Conservation (phyloP, 2,888 invertebrate species). For the Iphiclides podalirius region DNA sequence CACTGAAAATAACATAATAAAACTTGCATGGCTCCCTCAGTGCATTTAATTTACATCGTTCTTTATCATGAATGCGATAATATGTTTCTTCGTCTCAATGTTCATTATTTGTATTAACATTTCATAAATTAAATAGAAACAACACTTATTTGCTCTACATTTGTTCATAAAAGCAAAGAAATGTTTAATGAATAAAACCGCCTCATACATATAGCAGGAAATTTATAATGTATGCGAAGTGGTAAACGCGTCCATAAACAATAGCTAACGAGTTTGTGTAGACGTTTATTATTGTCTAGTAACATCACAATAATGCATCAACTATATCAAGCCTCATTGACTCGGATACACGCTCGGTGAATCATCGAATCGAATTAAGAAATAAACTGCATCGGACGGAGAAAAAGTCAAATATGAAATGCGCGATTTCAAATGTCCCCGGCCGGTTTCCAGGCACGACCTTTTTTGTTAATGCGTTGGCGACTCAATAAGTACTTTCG, state of each 20-base stretch:
- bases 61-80: background rate
- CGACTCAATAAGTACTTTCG: slow-evolving; percentile 20
- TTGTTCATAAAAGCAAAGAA: slow-evolving; percentile 1
- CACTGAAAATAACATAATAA: no score
- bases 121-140: background rate
- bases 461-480: slow-evolving; percentile 24
- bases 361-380: slow-evolving; percentile 56
- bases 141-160: slow-evolving; percentile 1
- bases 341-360: slow-evolving; percentile 59
- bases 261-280: slow-evolving; percentile 62
- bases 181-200: slow-evolving; percentile 18
- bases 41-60: background rate
- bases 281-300: slow-evolving; percentile 66
- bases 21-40: no score
- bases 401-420: slow-evolving; percentile 27
- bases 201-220: slow-evolving; percentile 26
- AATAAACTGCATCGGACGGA: slow-evolving; percentile 47
- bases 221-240: slow-evolving; percentile 45
- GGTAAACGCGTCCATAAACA: slow-evolving; percentile 52
- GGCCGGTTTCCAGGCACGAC: slow-evolving; percentile 16
- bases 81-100: background rate
- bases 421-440: slow-evolving; percentile 27
- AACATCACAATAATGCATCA: slow-evolving; percentile 71
- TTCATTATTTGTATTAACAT: background rate
- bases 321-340: slow-evolving; percentile 72